phyloP scores from a whole-genome alignment of 2,888 invertebrate genomes.

The Aleiodes testaceus region DNA sequence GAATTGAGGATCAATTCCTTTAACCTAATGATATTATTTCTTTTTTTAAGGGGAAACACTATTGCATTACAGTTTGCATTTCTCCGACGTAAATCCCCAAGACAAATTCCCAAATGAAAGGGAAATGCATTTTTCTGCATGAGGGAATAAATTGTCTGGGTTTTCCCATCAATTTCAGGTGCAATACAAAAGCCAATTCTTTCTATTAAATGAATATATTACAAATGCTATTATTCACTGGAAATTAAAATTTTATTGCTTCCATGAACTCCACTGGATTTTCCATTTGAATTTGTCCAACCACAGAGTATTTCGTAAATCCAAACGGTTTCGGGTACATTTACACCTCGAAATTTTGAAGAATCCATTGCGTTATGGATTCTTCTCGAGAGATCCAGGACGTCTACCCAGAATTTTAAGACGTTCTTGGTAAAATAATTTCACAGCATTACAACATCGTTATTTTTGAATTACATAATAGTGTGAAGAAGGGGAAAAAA shows the following conservation, averaged over 20 bases:
- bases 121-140: background rate
- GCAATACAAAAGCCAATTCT: no score
- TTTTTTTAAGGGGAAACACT: background rate
- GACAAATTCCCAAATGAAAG: background rate
- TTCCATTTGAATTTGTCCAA: conserved; percentile 6
- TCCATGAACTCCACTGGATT: background rate
- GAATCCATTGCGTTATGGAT: conserved; percentile 27
- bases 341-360: conserved; percentile 7
- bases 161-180: background rate
- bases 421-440: conserved; percentile 34
- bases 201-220: no score
- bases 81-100: conserved; percentile 10
- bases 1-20: no score
- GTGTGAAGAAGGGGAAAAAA: conserved; percentile 11
- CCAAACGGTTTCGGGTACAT: conserved; percentile 1
- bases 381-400: conserved; percentile 17
- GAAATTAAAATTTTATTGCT: background rate
- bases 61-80: conserved; percentile 8
- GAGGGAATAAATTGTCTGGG: background rate
- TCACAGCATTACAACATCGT: conserved; percentile 19
- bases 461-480: conserved; percentile 17
- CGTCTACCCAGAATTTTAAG: conserved; percentile 29
- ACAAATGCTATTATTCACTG: no score
- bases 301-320: conserved; percentile 7
- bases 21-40: background rate